Percentiles rank a stretch among this genome's conserved stretches.
These are phyloP conservation scores for Scolanthus callimorphus DNA, from an alignment of 92 coral and sea anemone genomes.

Conservation along the genomic window DNA sequence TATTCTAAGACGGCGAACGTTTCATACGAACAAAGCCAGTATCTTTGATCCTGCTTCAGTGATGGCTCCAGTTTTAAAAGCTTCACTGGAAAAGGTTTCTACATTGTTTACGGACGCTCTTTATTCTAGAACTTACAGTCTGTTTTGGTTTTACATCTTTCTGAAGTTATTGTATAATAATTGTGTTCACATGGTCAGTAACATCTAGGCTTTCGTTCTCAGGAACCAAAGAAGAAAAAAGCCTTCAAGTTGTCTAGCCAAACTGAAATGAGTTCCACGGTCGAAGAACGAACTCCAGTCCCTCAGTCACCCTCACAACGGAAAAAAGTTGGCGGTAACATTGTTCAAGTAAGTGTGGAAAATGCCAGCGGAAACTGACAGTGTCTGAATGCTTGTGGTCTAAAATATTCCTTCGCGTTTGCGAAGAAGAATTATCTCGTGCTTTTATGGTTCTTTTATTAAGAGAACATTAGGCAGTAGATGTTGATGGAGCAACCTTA, in stretches of 20 bases:
- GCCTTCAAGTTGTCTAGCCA: conserved; percentile 5
- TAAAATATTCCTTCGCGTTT: no score
- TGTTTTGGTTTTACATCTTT: no score
- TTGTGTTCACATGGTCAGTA: no score
- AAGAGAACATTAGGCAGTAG: no score
- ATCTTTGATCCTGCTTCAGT: conserved; percentile 13
- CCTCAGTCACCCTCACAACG: conserved; percentile 14
- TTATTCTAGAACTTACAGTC: background rate
- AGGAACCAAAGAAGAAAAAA: conserved; percentile 31
- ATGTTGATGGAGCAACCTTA: no score
- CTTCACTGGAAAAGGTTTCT: conserved; percentile 29
- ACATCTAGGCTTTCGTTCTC: conserved; percentile 1
- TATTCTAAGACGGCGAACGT: conserved; percentile 21
- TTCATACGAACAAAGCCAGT: conserved; percentile 7
- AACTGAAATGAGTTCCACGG: conserved; percentile 23
- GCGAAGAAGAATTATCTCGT: no score
- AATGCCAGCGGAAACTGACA: no score
- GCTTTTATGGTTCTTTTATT: no score
- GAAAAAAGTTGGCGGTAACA: conserved; percentile 22
- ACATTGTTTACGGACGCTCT: no score
- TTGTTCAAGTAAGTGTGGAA: conserved; percentile 31
- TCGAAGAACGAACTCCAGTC: conserved; percentile 7
- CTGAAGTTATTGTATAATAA: no score
- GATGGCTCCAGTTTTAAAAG: conserved; percentile 1
- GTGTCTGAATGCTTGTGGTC: no score